These are phyloP conservation scores for Zophobas morio DNA, from an alignment of 1,140 invertebrate species.

Conservation along the genomic window DNA sequence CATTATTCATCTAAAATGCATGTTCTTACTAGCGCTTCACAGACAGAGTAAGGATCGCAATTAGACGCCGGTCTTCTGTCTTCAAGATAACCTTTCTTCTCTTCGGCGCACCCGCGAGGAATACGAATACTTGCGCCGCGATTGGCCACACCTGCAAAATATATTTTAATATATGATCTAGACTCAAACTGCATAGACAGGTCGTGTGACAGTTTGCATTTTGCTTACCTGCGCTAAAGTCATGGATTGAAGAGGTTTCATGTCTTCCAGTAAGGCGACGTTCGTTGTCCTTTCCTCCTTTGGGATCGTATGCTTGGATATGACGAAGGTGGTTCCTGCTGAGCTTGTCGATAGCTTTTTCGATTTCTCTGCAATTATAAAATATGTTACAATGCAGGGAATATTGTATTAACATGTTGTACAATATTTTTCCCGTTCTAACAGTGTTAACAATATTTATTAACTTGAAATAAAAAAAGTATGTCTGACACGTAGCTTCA, in stretches of 20 bases:
- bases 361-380: slow-evolving; percentile 75
- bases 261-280: slow-evolving; percentile 89
- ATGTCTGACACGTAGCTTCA: background rate
- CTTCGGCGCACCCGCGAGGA: slow-evolving; percentile 86
- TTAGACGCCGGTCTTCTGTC: slow-evolving; percentile 95
- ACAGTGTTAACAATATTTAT: too few species aligned
- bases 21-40: slow-evolving; percentile 78
- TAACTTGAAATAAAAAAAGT: too few species aligned
- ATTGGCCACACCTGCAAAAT: slow-evolving; percentile 81
- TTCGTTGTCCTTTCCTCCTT: slow-evolving; percentile 86
- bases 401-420: too few species aligned
- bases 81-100: slow-evolving; percentile 93
- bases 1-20: slow-evolving; percentile 76
- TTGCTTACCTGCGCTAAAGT: slow-evolving; percentile 75
- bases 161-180: background rate
- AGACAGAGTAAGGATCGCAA: slow-evolving; percentile 86
- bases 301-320: slow-evolving; percentile 92
- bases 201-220: background rate
- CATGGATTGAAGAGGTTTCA: slow-evolving; percentile 89
- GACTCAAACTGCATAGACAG: too few species aligned
- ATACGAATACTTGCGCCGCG: slow-evolving; percentile 87
- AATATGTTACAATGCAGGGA: too few species aligned
- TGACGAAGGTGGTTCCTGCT: slow-evolving; percentile 88
- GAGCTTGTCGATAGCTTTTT: slow-evolving; percentile 86
- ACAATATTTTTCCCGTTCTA: too few species aligned